Base-by-base conservation (phyloP, 2,797 vertebrate species). In the Strix occidentalis region DNA sequence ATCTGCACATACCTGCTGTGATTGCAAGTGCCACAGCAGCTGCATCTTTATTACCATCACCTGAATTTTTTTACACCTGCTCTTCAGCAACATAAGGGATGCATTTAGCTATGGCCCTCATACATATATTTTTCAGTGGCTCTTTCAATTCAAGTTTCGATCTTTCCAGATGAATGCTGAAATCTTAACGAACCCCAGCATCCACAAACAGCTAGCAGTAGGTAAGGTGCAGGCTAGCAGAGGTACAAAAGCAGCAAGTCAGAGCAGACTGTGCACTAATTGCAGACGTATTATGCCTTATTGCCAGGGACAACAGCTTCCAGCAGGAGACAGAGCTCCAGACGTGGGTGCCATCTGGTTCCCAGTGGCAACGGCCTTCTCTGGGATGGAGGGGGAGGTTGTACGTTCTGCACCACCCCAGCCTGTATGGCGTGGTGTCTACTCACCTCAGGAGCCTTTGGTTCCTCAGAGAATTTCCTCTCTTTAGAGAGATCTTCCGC, bases 371-470 rank as follows among this genome's bases (percentile, higher is more conserved):
- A 94, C 84, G 20, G 64, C 84, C 48, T 88, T 72, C 95, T 95
- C 85, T 58, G 76, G 69, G 85, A 91, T 85, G 92, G 63, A 93
- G 90, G 79, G 43, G 87, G 88, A 94, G 87, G 81, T 28, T 93
- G 46, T 80, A 87, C 53, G 76, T 90, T 89, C 91, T 84, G 79
- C 69, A 78, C 53, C 75, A 87, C 69, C 93, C 85, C 39, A 64
- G 41, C 18, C 91, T 90, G 76, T 83, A 39, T 1, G 2, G 48
- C 74, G 53, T 6, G 0, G 46, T 41, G 66, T 85, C 87, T 92
- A 66, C 97, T 95, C 82, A 98, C 97, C 97, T 97, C 97, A 81
- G 97, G 96, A 90, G 89, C 91, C 79, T 97, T 97, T 28, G 65
- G 93, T 71, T 97, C 97, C 92, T 96, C 97, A 11, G 91, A 89